Evolutionary conservation across 2,888 invertebrate genomes (phyloP).

Genomic region (Eulithis testata): DNA sequence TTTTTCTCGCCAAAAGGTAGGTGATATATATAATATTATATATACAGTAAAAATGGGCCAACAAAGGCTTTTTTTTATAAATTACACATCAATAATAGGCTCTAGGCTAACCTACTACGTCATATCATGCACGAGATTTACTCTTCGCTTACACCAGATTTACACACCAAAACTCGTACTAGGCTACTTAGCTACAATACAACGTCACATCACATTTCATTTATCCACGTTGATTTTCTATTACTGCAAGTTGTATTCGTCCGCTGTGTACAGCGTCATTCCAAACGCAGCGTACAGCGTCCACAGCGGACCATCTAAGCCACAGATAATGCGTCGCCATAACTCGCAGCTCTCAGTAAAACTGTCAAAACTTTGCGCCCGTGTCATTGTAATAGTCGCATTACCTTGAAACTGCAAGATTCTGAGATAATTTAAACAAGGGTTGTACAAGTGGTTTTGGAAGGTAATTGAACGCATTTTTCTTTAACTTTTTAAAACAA

Average conservation of each 20-base stretch:
- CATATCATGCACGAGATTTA: no score
- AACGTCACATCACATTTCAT: no score
- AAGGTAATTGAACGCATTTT: background rate
- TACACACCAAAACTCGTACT: no score
- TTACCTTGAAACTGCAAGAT: slow-evolving; percentile 32
- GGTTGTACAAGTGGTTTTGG: background rate
- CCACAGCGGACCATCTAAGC: slow-evolving; percentile 1
- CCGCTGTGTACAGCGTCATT: background rate
- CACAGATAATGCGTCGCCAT: slow-evolving; percentile 34
- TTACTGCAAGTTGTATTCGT: background rate
- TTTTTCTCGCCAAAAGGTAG: no score
- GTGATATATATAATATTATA: no score
- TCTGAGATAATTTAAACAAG: slow-evolving; percentile 18
- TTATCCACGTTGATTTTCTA: no score
- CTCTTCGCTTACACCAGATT: no score
- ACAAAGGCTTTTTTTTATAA: no score
- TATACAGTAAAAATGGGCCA: no score
- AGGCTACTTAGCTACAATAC: no score
- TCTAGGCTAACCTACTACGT: no score
- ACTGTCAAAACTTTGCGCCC: slow-evolving; percentile 41
- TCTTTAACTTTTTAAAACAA: background rate
- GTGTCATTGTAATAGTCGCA: slow-evolving; percentile 38
- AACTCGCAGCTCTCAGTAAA: slow-evolving; percentile 36
- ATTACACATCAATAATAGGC: no score
- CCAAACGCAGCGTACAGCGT: background rate